Evolutionary conservation across 2,797 vertebrate species (phyloP).

Genomic region (Huso huso): DNA sequence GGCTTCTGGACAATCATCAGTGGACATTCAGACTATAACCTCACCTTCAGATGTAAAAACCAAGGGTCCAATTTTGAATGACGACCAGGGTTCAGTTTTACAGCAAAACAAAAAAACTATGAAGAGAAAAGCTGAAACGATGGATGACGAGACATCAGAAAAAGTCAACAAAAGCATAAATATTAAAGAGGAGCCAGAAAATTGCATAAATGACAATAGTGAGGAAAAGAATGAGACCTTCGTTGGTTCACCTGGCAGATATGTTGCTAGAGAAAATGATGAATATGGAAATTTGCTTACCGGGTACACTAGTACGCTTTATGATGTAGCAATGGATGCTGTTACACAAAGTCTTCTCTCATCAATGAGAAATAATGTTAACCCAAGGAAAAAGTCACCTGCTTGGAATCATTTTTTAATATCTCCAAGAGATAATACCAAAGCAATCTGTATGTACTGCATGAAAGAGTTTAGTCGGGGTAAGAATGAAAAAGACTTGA

Average conservation of each 20-base stretch:
- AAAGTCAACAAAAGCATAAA: constrained; percentile 45
- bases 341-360: constrained; percentile 93
- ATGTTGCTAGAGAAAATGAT: constrained; percentile 66
- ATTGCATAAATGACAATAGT: constrained; percentile 59
- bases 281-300: constrained; percentile 83
- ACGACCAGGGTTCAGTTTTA: not conserved
- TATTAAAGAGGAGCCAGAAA: constrained; percentile 65
- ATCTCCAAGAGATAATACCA: constrained; percentile 93
- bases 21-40: constrained; percentile 25
- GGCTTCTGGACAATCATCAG: constrained; percentile 35
- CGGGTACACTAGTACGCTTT: constrained; percentile 88
- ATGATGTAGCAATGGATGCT: constrained; percentile 95
- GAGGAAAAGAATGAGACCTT: constrained; percentile 69
- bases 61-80: constrained; percentile 32
- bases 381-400: constrained; percentile 90
- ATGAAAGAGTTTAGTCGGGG: constrained; percentile 98
- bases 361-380: constrained; percentile 70
- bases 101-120: constrained; percentile 28
- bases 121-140: constrained; percentile 23
- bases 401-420: constrained; percentile 98
- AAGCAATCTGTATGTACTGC: constrained; percentile 97
- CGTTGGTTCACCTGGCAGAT: constrained; percentile 60
- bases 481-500: constrained; percentile 98
- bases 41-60: constrained; percentile 41
- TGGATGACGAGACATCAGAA: constrained; percentile 18